phyloP scores from a whole-genome alignment of 2,888 invertebrate species.

The Tetrapedia diversipes region DNA sequence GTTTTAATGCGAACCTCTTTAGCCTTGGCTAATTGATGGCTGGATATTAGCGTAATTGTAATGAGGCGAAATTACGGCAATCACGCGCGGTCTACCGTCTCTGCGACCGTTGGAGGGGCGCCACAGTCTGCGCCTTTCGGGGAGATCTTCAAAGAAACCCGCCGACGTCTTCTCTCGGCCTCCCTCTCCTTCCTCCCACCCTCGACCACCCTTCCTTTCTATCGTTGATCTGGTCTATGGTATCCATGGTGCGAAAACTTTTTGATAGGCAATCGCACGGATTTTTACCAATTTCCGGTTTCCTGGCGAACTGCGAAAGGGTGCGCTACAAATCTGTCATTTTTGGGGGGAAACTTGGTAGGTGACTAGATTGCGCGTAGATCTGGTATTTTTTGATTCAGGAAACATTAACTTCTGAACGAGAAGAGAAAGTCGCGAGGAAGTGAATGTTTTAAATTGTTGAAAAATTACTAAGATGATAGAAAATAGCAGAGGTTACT shows the following conservation, averaged over 20 bases:
- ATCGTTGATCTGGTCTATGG: conserved; percentile 21
- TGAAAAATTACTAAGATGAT: too few relatives aligned
- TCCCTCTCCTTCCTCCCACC: not conserved
- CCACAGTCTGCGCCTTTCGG: conserved; percentile 56
- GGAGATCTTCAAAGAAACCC: conserved; percentile 65
- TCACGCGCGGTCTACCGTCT: conserved; percentile 78
- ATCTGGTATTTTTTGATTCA: too few relatives aligned
- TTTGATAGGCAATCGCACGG: conserved; percentile 37
- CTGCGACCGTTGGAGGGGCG: conserved; percentile 30
- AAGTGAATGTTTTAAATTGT: too few relatives aligned
- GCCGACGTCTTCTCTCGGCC: conserved; percentile 35
- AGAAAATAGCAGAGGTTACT: too few relatives aligned
- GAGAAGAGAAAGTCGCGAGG: too few relatives aligned
- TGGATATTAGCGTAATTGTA: conserved; percentile 81
- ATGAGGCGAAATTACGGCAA: conserved; percentile 80
- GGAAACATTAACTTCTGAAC: too few relatives aligned
- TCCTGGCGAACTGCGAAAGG: not conserved
- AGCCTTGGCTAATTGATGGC: conserved; percentile 80
- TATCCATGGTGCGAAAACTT: conserved; percentile 34
- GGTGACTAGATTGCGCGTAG: too few relatives aligned
- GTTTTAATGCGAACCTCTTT: conserved; percentile 80
- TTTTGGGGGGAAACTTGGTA: too few relatives aligned
- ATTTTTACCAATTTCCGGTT: conserved; percentile 7
- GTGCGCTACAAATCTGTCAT: conserved; percentile 3
- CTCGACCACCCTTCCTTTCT: not conserved